Evolutionary conservation across 1,140 invertebrate species (phyloP).

Genomic region (Hypsibius dujardini): DNA sequence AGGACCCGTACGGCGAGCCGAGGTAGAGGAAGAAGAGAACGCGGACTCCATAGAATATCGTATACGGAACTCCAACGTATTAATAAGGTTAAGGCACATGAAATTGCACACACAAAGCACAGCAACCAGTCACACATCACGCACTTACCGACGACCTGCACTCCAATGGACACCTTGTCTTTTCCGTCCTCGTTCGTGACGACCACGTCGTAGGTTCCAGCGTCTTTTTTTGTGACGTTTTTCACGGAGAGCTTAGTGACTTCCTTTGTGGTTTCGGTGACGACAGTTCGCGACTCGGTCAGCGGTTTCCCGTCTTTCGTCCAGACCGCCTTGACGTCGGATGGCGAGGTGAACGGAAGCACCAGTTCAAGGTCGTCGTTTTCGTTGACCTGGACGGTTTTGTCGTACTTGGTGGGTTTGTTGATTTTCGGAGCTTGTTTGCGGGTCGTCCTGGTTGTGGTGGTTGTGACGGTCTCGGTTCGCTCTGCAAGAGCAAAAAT

Average conservation of each 20-base stretch:
- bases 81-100: no score
- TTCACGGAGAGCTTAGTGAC: conserved; percentile 54
- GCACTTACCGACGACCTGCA: conserved; percentile 4
- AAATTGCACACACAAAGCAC: no score
- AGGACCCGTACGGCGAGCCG: no score
- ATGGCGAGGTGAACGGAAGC: not conserved
- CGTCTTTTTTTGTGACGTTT: conserved; percentile 77
- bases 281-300: not conserved
- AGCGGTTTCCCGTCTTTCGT: conserved; percentile 6
- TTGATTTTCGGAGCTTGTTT: not conserved
- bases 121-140: no score
- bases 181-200: conserved; percentile 89
- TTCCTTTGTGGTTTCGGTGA: not conserved
- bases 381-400: not conserved
- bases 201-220: conserved; percentile 75
- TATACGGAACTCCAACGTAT: no score
- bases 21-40: no score
- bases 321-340: not conserved
- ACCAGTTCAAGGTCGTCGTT: not conserved
- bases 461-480: not conserved
- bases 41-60: no score
- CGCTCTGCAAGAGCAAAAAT: not conserved
- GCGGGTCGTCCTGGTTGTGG: not conserved
- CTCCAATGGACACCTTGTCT: conserved; percentile 37
- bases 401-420: not conserved